Evolutionary conservation across 2,113 vertebrate genomes (phyloP).

Genomic region (Calyptommatus sinebrachiatus): DNA sequence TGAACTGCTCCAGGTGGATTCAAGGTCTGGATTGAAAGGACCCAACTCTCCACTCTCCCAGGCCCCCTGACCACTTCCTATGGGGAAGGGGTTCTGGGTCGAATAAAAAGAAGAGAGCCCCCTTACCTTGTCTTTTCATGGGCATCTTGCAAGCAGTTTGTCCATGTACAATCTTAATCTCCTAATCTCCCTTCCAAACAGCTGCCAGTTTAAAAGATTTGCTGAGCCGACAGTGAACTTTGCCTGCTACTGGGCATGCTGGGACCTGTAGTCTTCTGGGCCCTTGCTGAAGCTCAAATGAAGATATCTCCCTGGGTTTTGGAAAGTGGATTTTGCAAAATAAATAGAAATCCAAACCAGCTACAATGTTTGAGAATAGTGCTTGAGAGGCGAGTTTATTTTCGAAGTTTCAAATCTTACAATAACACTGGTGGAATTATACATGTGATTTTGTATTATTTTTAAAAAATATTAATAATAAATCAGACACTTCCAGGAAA

Average conservation of each 20-base stretch:
- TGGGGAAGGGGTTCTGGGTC: rapidly evolving
- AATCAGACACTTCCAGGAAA: not conserved
- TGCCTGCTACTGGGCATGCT: not conserved
- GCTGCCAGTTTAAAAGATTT: conserved; percentile 33
- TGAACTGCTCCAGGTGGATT: too few species aligned
- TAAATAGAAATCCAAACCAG: too few species aligned
- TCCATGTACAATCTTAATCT: conserved; percentile 16
- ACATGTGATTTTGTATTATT: too few species aligned
- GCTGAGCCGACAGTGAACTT: not conserved
- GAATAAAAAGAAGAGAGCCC: not conserved
- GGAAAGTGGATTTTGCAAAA: too few species aligned
- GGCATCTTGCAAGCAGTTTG: conserved; percentile 16
- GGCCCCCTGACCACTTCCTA: not conserved
- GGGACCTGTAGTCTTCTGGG: not conserved
- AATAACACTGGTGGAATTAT: not conserved
- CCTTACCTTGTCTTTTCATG: conserved; percentile 23
- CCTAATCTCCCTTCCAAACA: conserved; percentile 22
- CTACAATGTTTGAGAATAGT: not conserved
- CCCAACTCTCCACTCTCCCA: not conserved
- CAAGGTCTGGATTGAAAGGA: not conserved
- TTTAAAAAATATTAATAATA: too few species aligned
- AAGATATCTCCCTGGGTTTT: too few species aligned
- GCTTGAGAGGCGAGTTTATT: not conserved
- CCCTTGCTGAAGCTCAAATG: not conserved
- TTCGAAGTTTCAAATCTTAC: not conserved